Evolutionary conservation across 2,797 vertebrate genomes (phyloP).

Genomic region (Syngnathus rostellatus): DNA sequence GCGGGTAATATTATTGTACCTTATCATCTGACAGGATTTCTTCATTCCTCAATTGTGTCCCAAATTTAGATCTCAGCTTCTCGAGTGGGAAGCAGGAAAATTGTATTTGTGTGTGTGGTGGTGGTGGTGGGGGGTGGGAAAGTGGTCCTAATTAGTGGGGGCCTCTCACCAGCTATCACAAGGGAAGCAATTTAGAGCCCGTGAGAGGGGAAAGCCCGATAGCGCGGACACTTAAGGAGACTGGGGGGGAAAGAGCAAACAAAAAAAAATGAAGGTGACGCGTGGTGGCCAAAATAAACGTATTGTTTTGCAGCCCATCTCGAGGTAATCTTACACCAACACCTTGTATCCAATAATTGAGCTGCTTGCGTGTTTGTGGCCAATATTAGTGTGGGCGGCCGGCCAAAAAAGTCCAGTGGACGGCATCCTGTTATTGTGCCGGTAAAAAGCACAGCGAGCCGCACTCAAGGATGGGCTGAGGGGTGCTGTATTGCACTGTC

Average conservation of each 20-base stretch:
- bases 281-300: constrained; percentile 66
- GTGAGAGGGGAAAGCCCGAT: constrained; percentile 77
- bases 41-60: constrained; percentile 64
- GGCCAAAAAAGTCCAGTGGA: constrained; percentile 16
- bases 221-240: constrained; percentile 70
- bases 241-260: constrained; percentile 69
- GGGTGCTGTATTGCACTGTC: constrained; percentile 51
- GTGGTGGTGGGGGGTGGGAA: constrained; percentile 23
- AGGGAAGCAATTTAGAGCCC: constrained; percentile 63
- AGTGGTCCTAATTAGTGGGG: constrained; percentile 65
- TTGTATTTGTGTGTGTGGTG: constrained; percentile 18
- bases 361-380: constrained; percentile 32
- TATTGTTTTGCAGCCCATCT: constrained; percentile 57
- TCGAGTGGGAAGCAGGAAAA: constrained; percentile 30
- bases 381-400: constrained; percentile 20
- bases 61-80: constrained; percentile 61
- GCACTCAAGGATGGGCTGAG: constrained; percentile 27
- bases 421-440: constrained; percentile 1
- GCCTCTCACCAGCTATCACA: constrained; percentile 68
- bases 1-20: constrained; percentile 60
- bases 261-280: constrained; percentile 72
- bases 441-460: constrained; percentile 5
- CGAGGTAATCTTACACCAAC: constrained; percentile 47
- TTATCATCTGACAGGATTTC: constrained; percentile 54
- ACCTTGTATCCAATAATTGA: constrained; percentile 49